Percentiles rank a stretch among this genome's conserved stretches.
Evolutionary conservation across 1,140 invertebrate species (phyloP).

Genomic region (Drosophila ambigua): DNA sequence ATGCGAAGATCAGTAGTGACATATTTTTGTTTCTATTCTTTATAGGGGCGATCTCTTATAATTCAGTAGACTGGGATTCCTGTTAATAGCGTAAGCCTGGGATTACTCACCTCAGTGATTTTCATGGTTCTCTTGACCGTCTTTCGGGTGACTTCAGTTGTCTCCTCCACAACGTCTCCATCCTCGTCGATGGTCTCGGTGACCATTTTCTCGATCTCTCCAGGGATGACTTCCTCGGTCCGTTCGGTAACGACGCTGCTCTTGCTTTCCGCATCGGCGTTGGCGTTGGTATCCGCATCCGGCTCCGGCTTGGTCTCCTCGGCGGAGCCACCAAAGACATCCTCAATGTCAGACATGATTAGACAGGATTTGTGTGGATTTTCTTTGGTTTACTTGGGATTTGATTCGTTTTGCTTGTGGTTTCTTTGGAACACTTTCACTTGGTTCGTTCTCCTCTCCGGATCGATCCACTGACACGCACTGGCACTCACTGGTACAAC

Average conservation of each 20-base stretch:
- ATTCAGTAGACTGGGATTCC: background rate
- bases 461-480: constrained; percentile 26
- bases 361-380: constrained; percentile 20
- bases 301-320: constrained; percentile 50
- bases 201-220: constrained; percentile 77
- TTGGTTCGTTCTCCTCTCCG: constrained; percentile 52
- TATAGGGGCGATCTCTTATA: background rate
- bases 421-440: constrained; percentile 69
- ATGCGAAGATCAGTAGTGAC: too few relatives aligned
- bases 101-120: constrained; percentile 78
- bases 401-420: constrained; percentile 23
- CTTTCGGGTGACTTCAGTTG: constrained; percentile 77
- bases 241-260: constrained; percentile 67
- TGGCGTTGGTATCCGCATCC: constrained; percentile 10
- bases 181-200: constrained; percentile 81
- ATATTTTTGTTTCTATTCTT: background rate
- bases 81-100: background rate
- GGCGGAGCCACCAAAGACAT: constrained; percentile 61
- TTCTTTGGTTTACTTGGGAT: constrained; percentile 18
- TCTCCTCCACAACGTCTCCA: constrained; percentile 79
- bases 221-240: constrained; percentile 73
- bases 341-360: constrained; percentile 80
- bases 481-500: constrained; percentile 42
- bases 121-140: constrained; percentile 82
- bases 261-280: constrained; percentile 61